Evolutionary conservation across 1,140 invertebrate species (phyloP).

Genomic region (Caenorhabditis inopinata): DNA sequence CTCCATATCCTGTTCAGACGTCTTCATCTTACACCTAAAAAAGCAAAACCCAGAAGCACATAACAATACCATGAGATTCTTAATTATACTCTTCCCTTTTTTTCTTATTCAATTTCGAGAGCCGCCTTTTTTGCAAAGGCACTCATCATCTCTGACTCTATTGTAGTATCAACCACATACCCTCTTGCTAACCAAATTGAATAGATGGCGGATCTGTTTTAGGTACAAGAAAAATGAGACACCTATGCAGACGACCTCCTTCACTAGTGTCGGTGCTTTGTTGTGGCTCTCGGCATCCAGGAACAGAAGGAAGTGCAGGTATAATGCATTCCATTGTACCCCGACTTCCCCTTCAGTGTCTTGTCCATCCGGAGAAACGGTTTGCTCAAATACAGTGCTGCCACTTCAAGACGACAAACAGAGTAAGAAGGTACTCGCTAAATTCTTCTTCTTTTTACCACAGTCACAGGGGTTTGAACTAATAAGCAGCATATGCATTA

Average conservation of each 20-base stretch:
- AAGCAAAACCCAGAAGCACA: background rate
- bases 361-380: slow-evolving; percentile 2
- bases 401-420: slow-evolving; percentile 20
- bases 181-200: slow-evolving; percentile 29
- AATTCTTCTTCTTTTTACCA: background rate
- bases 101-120: slow-evolving; percentile 27
- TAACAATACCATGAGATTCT: background rate
- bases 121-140: background rate
- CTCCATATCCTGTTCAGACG: too few relatives aligned
- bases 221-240: slow-evolving; percentile 21
- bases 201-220: background rate
- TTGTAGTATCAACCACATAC: slow-evolving; percentile 19
- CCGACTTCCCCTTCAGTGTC: background rate
- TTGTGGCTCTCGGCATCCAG: slow-evolving; percentile 27
- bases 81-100: background rate
- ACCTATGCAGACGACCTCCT: slow-evolving; percentile 17
- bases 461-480: background rate
- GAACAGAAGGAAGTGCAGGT: background rate
- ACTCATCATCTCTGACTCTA: slow-evolving; percentile 32
- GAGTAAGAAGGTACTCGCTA: background rate
- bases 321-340: slow-evolving; percentile 26
- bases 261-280: background rate
- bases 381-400: slow-evolving; percentile 23
- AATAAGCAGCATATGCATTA: slow-evolving; percentile 17
- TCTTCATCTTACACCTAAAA: too few relatives aligned